Evolutionary conservation across 2,113 vertebrate genomes (phyloP), one percentile per base, ranked within the genome.

Genomic region (Equus quagga): DNA sequence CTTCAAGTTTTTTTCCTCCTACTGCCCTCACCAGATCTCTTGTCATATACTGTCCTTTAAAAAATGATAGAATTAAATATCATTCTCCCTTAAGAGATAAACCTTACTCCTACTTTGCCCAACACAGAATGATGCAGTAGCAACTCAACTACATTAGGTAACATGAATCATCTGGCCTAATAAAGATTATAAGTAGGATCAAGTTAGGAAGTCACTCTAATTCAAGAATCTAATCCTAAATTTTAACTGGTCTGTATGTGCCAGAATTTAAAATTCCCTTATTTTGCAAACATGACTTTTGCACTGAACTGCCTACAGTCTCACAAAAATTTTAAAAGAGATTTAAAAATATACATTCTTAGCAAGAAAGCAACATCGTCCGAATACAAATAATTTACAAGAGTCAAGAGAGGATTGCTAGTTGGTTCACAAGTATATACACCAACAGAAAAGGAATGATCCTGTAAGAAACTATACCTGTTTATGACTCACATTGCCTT

Each of bases 401-500:
- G 94, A 81, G 87, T 89, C 56, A 58, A 44, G 18, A 51, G 84
- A 73, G 31, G 92, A 84, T 0, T 17, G 62, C 26, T 19, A 89
- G 81, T 54, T 51, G 82, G 56, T 96, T 86, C 84, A 44, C 94
- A 81, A 89, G 87, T 51, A 13, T 89, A 54, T 2, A 41, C 49
- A 96, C 12, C 0, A 93, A 92, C 33, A 51, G 91, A 97, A 96
- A 97, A 92, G 26, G 54, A 94, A 95, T 76, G 54, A 84, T 79
- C 95, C 76, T 80, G 54, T 79, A 65, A 93, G 24, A 96, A 54
- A 95, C 41, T 9, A 46, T 41, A 96, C 33, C 67, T 97, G 96
- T 12, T 95, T 96, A 86, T 93, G 79, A 95, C 75, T 96, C 91
- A 97, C 85, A 58, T 94, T 97, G 91, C 91, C 91, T 94, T 70